phyloP scores from a whole-genome alignment of 2,113 vertebrate genomes.

The Cyanoramphus novaezelandiae region DNA sequence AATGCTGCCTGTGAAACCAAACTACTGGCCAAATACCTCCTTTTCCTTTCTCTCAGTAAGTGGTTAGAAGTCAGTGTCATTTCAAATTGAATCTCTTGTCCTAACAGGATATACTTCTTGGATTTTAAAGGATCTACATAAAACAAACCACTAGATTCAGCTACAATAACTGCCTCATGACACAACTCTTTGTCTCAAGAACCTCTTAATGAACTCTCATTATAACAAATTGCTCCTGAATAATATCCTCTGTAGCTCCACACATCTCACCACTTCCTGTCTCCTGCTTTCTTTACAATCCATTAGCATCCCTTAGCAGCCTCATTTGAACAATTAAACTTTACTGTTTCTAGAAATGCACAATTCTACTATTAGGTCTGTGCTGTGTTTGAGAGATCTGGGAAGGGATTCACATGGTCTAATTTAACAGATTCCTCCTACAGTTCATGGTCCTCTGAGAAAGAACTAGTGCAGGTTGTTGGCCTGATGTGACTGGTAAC shows the following conservation, averaged over 20 bases:
- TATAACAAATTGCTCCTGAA: conserved; percentile 40
- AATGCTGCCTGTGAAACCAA: neutral
- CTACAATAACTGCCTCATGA: neutral
- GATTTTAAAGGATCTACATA: conserved; percentile 21
- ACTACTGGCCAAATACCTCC: neutral
- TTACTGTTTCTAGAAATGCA: neutral
- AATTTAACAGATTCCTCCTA: neutral
- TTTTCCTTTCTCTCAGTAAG: neutral
- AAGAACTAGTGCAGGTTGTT: neutral
- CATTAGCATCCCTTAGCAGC: conserved; percentile 23
- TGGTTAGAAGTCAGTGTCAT: neutral
- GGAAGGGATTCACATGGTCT: neutral
- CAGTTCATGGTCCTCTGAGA: neutral
- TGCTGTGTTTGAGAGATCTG: neutral
- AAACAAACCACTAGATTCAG: conserved; percentile 22
- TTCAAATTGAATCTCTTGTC: conserved; percentile 47
- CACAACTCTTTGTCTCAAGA: conserved; percentile 7
- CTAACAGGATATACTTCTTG: neutral
- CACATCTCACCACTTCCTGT: conserved; percentile 20
- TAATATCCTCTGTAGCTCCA: neutral
- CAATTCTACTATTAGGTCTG: neutral
- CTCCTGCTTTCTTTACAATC: conserved; percentile 27
- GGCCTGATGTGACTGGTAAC: neutral
- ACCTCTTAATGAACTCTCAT: conserved; percentile 46
- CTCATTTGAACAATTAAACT: conserved; percentile 17